Evolutionary conservation across 2,888 invertebrate genomes (phyloP).

Genomic region (Torymus auratus): DNA sequence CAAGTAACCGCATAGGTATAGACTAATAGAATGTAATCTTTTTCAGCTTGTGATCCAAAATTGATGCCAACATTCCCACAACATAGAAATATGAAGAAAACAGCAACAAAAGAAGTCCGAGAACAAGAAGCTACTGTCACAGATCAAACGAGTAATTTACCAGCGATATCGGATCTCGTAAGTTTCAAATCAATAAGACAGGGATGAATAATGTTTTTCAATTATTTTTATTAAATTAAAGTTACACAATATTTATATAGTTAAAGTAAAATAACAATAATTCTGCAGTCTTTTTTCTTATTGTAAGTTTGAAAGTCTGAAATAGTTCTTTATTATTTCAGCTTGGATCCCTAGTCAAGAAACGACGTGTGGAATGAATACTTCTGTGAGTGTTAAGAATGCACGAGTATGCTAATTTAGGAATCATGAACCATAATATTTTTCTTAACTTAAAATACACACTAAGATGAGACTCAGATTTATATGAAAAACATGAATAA

Average conservation of each 20-base stretch:
- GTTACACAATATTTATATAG: constrained; percentile 43
- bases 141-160: constrained; percentile 86
- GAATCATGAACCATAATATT: constrained; percentile 36
- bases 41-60: constrained; percentile 94
- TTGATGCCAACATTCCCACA: constrained; percentile 99
- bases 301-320: constrained; percentile 37
- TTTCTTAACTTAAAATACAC: constrained; percentile 39
- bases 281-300: constrained; percentile 60
- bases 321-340: constrained; percentile 70
- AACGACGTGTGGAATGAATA: constrained; percentile 84
- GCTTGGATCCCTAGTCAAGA: constrained; percentile 89
- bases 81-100: constrained; percentile 88
- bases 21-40: constrained; percentile 59
- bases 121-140: constrained; percentile 70
- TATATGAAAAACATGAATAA: constrained; percentile 12
- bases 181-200: constrained; percentile 62
- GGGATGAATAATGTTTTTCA: constrained; percentile 36
- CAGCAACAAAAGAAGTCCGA: constrained; percentile 68
- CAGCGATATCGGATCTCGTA: constrained; percentile 88
- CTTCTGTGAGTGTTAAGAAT: constrained; percentile 35
- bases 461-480: neutral
- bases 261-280: constrained; percentile 52
- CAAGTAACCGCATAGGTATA: neutral
- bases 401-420: constrained; percentile 34
- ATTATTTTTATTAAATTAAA: constrained; percentile 47